Evolutionary conservation across 2,113 vertebrate species (phyloP), one percentile per base, ranked within the genome.

Genomic region (Callaeas wilsoni): DNA sequence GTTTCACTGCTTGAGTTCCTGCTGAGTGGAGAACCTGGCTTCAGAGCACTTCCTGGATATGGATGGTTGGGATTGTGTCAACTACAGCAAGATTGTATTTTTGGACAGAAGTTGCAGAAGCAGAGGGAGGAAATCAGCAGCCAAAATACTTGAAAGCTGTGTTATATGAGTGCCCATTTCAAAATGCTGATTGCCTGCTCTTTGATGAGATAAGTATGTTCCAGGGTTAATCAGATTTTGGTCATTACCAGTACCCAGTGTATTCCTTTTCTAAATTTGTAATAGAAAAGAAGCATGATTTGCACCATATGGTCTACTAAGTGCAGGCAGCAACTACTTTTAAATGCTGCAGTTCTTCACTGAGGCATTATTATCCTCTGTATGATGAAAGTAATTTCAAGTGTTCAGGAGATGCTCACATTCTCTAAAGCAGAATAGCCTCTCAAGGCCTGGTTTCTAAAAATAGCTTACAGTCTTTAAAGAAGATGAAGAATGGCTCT

Each of bases 221-320:
- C 87, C 53, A 77, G 78, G 70, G 81, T 91, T 95, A 91, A 96
- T 88, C 70, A 94, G 79, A 83, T 94, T 95, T 79, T 67, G 39
- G 42, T 89, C 87, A 90, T 87, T 63, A 89, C 27, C 55, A 88
- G 19, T 16, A 88, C 32, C 67, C 59, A 92, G 18, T 26, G 32
- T 33, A 81, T 78, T 96, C 70, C 81, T 92, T 50, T 87, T 47
- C 64, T 86, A 65, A 83, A 92, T 93, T 74, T 86, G 33, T 62
- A 67, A 82, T 9, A 85, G 90, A 50, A 94, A 94, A 87, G 76
- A 90, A 86, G 82, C 18, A 52, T 50, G 68, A 90, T 94, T 83
- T 94, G 64, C 85, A 94, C 90, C 91, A 91, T 93, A 91, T 86
- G 87, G 75, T 44, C 70, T 65, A 68, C 42, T 80, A 85, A 94